Percentiles rank a stretch among this genome's conserved stretches.
Evolutionary conservation across 2,113 vertebrate genomes (phyloP).

Genomic region (Dromaius novaehollandiae): DNA sequence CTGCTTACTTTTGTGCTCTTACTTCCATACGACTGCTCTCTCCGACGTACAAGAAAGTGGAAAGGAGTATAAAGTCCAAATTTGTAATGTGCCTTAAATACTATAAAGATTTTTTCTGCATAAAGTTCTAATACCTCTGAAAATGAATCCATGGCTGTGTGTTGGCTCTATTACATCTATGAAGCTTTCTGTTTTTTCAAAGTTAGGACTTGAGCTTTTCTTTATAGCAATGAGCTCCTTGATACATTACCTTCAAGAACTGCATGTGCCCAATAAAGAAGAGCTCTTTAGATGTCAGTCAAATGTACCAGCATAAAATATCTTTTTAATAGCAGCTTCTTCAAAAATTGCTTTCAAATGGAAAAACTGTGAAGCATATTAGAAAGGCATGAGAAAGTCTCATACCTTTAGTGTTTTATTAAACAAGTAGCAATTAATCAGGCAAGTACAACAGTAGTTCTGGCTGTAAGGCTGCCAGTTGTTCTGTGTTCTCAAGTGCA

Average conservation of each 20-base stretch:
- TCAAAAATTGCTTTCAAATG: not conserved
- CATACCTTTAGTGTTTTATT: not conserved
- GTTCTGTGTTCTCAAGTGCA: not conserved
- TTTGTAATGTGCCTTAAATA: not conserved
- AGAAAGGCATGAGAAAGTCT: not conserved
- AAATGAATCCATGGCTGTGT: not conserved
- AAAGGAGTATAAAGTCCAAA: not conserved
- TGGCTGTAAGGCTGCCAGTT: not conserved
- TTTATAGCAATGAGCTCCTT: not conserved
- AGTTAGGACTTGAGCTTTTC: not conserved
- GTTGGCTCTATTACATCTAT: not conserved
- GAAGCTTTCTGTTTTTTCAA: not conserved
- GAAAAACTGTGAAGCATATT: not conserved
- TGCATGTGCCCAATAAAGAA: not conserved
- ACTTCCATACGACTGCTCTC: not conserved
- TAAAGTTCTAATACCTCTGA: not conserved
- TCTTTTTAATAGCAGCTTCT: not conserved
- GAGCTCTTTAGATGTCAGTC: not conserved
- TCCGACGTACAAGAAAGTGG: not conserved
- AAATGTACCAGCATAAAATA: not conserved
- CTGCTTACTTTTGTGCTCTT: not conserved
- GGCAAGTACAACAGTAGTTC: not conserved
- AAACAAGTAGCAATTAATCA: not conserved
- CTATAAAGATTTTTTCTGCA: not conserved
- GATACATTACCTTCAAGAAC: not conserved